Percentiles rank a stretch among this genome's conserved stretches.
Conservation (phyloP, 2,797 vertebrate species). For the Malurus splendens region DNA sequence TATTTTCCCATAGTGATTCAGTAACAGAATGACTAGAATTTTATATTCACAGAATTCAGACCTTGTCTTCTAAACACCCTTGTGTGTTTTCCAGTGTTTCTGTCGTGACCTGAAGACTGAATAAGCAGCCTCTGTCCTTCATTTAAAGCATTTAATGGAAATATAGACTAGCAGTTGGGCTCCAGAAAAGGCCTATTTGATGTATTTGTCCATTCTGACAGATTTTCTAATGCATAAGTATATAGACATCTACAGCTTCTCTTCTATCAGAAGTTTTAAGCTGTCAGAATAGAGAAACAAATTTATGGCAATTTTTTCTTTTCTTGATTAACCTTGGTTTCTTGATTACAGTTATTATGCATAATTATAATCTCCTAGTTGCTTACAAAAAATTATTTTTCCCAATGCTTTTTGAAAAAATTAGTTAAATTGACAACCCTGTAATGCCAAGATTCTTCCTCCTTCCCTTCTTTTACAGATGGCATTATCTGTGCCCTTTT, state of each 20-base stretch:
- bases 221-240: not conserved
- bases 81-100: not conserved
- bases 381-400: not conserved
- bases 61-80: not conserved
- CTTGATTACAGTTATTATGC: not conserved
- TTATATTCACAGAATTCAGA: not conserved
- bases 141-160: not conserved
- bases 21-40: not conserved
- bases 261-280: not conserved
- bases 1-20: not conserved
- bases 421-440: not conserved
- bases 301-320: not conserved
- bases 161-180: not conserved
- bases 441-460: not conserved
- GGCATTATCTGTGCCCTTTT: not conserved
- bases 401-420: not conserved
- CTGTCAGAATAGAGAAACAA: not conserved
- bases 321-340: not conserved
- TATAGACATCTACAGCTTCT: not conserved
- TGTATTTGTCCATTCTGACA: not conserved
- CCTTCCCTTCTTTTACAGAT: not conserved
- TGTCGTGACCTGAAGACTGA: not conserved
- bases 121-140: not conserved
- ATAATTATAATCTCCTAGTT: not conserved
- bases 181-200: not conserved